Evolutionary conservation across 1,140 invertebrate genomes (phyloP).

Genomic region (Musca vetustissima): DNA sequence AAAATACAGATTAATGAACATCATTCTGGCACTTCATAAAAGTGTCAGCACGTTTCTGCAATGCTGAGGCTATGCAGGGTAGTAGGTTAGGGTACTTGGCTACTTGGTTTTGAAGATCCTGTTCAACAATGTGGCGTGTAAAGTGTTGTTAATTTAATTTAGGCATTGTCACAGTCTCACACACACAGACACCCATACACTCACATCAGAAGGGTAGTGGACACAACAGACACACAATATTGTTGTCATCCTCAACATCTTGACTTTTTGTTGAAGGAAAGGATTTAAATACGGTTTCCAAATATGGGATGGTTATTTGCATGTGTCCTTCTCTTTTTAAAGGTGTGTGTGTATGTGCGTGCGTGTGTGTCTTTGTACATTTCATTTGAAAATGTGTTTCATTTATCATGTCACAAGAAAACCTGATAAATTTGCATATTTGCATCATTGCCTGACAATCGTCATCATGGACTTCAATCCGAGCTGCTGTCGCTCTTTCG

Average conservation of each 20-base stretch:
- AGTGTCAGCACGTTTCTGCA: conserved; percentile 8
- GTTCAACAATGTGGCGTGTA: too few species aligned
- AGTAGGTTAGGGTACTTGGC: too few species aligned
- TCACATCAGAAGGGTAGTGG: too few species aligned
- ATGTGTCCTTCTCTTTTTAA: background rate
- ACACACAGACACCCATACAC: background rate
- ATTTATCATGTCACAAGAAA: conserved; percentile 7
- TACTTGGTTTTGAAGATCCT: too few species aligned
- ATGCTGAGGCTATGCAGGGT: background rate
- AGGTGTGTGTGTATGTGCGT: too few species aligned
- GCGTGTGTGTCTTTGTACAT: background rate
- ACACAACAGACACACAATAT: too few species aligned
- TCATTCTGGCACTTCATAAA: conserved; percentile 5
- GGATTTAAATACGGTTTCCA: too few species aligned
- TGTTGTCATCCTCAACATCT: too few species aligned
- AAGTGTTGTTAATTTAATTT: conserved; percentile 21
- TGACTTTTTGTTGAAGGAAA: too few species aligned
- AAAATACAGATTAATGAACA: conserved; percentile 5
- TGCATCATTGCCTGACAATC: background rate
- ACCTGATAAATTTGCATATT: conserved; percentile 16
- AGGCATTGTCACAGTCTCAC: background rate
- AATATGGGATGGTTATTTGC: too few species aligned
- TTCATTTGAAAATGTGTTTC: background rate
- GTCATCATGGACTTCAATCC: too few species aligned
- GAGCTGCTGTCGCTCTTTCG: too few species aligned